A percentile compares a stretch with the other conserved stretches of the same genome.
Conservation (phyloP, 2,113 vertebrate species). For the Myiopsitta monachus region DNA sequence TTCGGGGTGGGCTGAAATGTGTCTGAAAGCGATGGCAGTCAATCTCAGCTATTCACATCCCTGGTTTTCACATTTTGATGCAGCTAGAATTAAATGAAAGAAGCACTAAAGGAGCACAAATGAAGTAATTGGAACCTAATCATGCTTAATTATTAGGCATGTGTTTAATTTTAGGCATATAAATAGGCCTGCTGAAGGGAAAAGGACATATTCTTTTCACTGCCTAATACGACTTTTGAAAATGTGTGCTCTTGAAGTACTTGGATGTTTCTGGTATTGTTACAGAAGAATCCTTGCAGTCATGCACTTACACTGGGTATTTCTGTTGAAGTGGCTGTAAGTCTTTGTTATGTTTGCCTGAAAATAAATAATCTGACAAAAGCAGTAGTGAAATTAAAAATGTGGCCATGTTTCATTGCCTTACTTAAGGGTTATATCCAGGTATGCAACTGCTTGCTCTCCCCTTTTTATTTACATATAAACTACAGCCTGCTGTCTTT, state of each 20-base stretch:
- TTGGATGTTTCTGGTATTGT: neutral
- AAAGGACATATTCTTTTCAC: conserved; percentile 40
- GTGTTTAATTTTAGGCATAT: conserved; percentile 52
- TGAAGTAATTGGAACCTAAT: conserved; percentile 46
- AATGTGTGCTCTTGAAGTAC: neutral
- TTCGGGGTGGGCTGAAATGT: conserved; percentile 31
- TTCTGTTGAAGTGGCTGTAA: neutral
- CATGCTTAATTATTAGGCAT: conserved; percentile 48
- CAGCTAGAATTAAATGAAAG: neutral
- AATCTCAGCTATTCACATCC: conserved; percentile 26
- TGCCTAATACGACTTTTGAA: neutral
- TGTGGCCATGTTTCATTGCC: neutral
- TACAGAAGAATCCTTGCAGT: neutral
- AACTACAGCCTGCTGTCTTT: neutral
- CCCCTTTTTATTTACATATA: neutral
- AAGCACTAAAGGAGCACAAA: conserved; percentile 4
- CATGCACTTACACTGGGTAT: neutral
- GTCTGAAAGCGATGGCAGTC: conserved; percentile 12
- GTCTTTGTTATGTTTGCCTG: neutral
- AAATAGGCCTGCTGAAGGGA: conserved; percentile 44
- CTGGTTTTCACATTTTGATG: neutral
- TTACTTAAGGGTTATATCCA: neutral
- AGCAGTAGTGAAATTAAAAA: neutral
- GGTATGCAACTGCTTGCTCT: neutral
- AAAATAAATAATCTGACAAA: neutral